phyloP scores from a whole-genome alignment of 1,140 invertebrate genomes.

The Tachypleus tridentatus region DNA sequence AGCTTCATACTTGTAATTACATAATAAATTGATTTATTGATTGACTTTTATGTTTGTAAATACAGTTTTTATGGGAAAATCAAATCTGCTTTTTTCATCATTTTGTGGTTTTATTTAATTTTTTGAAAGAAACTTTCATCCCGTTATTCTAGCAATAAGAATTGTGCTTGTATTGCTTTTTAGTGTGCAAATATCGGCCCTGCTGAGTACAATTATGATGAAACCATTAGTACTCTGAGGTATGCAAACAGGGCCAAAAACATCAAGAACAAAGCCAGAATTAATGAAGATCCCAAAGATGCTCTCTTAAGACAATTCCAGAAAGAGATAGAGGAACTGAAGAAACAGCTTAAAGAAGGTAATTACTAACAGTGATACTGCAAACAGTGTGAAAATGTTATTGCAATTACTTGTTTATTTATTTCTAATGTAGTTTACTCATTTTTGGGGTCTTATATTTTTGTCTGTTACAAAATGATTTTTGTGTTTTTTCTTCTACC shows the following conservation, averaged over 20 bases:
- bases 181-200: slow-evolving; percentile 91
- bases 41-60: too few species aligned
- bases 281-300: slow-evolving; percentile 98
- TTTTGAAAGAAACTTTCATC: too few species aligned
- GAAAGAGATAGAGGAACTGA: slow-evolving; percentile 86
- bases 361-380: too few species aligned
- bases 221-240: slow-evolving; percentile 89
- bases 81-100: too few species aligned
- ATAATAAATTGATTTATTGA: too few species aligned
- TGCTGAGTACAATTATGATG: slow-evolving; percentile 92
- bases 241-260: slow-evolving; percentile 97
- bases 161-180: too few species aligned
- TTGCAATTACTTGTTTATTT: too few species aligned
- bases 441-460: slow-evolving; percentile 5
- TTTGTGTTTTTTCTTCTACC: not conserved
- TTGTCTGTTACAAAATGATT: not conserved
- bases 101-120: too few species aligned
- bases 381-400: too few species aligned
- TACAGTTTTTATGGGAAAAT: too few species aligned
- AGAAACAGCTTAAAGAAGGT: slow-evolving; percentile 64
- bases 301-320: slow-evolving; percentile 90
- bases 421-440: slow-evolving; percentile 10
- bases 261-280: slow-evolving; percentile 88
- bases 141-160: too few species aligned
- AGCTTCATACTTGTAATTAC: too few species aligned